Conservation (phyloP, 2,113 vertebrate species). For the Oryzias javanicus region DNA sequence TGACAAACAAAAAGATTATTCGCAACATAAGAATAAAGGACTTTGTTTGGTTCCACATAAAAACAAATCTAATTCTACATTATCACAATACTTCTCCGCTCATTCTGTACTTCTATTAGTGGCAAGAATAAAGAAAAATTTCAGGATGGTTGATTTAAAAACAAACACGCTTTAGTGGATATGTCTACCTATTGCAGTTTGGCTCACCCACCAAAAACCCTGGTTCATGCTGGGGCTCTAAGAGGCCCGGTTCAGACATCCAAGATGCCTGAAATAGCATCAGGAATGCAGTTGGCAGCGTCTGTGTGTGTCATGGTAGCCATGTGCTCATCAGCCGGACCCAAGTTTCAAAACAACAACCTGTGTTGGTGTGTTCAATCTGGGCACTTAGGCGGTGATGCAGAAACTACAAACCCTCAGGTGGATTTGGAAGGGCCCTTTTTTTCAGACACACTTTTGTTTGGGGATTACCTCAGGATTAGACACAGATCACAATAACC, state of each 20-base stretch:
- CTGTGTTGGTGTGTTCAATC: neutral
- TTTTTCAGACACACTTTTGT: conserved; percentile 24
- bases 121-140: conserved; percentile 27
- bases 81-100: conserved; percentile 10
- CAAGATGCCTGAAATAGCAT: conserved; percentile 65
- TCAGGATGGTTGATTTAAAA: conserved; percentile 45
- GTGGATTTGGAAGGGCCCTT: conserved; percentile 9
- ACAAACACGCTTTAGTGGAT: conserved; percentile 37
- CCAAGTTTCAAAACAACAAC: conserved; percentile 65
- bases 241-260: conserved; percentile 43
- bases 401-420: conserved; percentile 1
- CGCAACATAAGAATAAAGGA: too few relatives aligned
- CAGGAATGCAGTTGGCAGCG: conserved; percentile 55
- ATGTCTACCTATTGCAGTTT: conserved; percentile 6
- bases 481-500: conserved; percentile 19
- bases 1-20: too few relatives aligned
- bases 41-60: too few relatives aligned
- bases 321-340: conserved; percentile 63
- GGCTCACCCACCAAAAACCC: conserved; percentile 55
- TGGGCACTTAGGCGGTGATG: neutral
- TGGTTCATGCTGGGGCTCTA: conserved; percentile 31
- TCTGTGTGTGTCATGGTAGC: conserved; percentile 57
- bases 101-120: conserved; percentile 24
- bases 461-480: conserved; percentile 30
- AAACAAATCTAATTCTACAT: too few relatives aligned